Conservation (phyloP, 1,140 invertebrate genomes). For the Rhopalosiphum maidis region DNA sequence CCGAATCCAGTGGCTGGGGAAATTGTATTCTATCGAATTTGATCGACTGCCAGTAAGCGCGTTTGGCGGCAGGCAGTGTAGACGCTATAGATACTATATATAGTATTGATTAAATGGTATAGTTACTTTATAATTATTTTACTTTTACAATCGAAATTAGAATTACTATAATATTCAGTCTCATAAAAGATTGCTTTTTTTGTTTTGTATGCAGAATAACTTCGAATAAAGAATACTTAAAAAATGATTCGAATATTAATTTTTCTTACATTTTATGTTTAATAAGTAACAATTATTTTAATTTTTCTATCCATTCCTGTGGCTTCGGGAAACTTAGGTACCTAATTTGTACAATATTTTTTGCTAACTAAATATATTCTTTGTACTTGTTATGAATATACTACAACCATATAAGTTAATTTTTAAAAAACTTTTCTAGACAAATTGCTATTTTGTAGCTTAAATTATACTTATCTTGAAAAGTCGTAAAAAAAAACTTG, state of each 20-base stretch:
- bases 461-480: background rate
- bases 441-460: no score
- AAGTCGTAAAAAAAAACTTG: background rate
- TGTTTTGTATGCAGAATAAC: background rate
- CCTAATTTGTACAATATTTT: background rate
- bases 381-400: no score
- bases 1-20: background rate
- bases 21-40: background rate
- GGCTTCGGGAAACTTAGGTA: background rate
- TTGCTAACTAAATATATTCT: background rate
- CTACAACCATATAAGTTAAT: background rate
- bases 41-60: background rate
- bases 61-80: background rate
- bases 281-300: background rate
- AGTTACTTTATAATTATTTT: constrained; percentile 6
- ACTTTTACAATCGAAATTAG: background rate
- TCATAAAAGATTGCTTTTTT: background rate
- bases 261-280: no score
- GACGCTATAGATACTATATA: background rate
- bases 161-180: background rate
- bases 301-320: background rate
- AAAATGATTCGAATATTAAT: no score
- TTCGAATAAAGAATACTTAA: background rate
- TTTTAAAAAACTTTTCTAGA: no score
- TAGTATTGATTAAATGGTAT: background rate